These are phyloP conservation scores for Pseudomyrmex flavicornis DNA, from an alignment of 1,140 invertebrate species.

Conservation along the genomic window DNA sequence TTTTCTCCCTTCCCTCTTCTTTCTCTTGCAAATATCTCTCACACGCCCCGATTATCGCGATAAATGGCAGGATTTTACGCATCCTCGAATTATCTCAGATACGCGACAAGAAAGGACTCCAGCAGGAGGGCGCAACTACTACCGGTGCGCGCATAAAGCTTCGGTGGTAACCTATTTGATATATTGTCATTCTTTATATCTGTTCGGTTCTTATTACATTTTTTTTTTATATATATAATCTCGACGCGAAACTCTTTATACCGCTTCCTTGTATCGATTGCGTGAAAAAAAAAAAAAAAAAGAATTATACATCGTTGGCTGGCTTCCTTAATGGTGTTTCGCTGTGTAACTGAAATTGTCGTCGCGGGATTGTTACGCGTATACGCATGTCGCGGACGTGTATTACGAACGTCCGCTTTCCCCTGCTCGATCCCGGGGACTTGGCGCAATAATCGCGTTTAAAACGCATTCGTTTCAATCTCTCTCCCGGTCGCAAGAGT, in stretches of 20 bases:
- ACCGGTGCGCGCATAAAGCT: slow-evolving; percentile 17
- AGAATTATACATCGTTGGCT: neutral
- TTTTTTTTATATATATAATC: too few species aligned
- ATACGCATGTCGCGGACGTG: slow-evolving; percentile 22
- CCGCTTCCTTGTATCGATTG: neutral
- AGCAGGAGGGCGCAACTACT: slow-evolving; percentile 38
- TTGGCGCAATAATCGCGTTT: slow-evolving; percentile 78
- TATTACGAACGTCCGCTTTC: slow-evolving; percentile 47
- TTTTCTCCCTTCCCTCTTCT: slow-evolving; percentile 32
- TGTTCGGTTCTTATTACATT: too few species aligned
- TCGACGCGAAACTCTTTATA: neutral
- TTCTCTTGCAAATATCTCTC: slow-evolving; percentile 74
- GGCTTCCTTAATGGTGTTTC: neutral
- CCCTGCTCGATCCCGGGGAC: slow-evolving; percentile 14
- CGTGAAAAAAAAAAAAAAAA: neutral
- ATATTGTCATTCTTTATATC: slow-evolving; percentile 2
- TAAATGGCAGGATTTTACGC: slow-evolving; percentile 83
- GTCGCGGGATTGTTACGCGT: slow-evolving; percentile 35
- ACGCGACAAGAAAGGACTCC: slow-evolving; percentile 51
- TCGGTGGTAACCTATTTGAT: neutral
- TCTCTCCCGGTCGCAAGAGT: slow-evolving; percentile 65
- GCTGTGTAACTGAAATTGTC: neutral
- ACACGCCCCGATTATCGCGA: slow-evolving; percentile 82
- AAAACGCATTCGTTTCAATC: slow-evolving; percentile 81
- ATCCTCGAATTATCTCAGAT: slow-evolving; percentile 82